Conservation (phyloP, 2,113 vertebrate genomes). For the Camelus bactrianus region DNA sequence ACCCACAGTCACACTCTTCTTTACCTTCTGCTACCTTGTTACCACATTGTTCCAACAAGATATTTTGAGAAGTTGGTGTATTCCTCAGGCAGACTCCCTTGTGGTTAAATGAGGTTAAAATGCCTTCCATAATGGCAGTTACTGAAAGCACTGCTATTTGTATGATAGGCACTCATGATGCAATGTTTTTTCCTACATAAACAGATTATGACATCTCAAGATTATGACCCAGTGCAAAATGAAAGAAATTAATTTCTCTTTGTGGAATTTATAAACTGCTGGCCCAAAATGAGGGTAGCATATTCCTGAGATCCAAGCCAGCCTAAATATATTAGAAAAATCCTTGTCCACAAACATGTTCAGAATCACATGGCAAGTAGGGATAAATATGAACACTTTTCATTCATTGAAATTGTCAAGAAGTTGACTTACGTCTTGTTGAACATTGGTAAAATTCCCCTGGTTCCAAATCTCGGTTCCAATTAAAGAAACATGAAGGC, state of each 20-base stretch:
- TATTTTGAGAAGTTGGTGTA: not conserved
- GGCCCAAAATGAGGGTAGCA: not conserved
- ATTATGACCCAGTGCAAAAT: conserved; percentile 72
- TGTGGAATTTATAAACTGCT: not conserved
- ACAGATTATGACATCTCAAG: conserved; percentile 77
- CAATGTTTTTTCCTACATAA: conserved; percentile 62
- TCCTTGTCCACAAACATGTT: not conserved
- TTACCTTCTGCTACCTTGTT: conserved; percentile 62
- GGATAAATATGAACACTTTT: not conserved
- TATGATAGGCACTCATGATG: conserved; percentile 56
- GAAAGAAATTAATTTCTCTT: conserved; percentile 39
- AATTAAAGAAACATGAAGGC: conserved; percentile 40
- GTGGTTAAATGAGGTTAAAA: conserved; percentile 35
- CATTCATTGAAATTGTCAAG: not conserved
- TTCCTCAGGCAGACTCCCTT: not conserved
- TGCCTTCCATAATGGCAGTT: conserved; percentile 81
- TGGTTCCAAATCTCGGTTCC: conserved; percentile 83
- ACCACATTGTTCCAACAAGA: conserved; percentile 52
- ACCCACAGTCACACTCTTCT: conserved; percentile 80
- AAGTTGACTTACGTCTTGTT: not conserved
- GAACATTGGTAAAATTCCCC: conserved; percentile 36
- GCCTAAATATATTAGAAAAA: conserved; percentile 22
- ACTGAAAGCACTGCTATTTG: not conserved
- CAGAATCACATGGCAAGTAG: not conserved
- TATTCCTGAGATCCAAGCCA: not conserved